These are phyloP conservation scores for Deroptyus accipitrinus DNA, from an alignment of 2,113 vertebrate genomes.

Conservation along the genomic window DNA sequence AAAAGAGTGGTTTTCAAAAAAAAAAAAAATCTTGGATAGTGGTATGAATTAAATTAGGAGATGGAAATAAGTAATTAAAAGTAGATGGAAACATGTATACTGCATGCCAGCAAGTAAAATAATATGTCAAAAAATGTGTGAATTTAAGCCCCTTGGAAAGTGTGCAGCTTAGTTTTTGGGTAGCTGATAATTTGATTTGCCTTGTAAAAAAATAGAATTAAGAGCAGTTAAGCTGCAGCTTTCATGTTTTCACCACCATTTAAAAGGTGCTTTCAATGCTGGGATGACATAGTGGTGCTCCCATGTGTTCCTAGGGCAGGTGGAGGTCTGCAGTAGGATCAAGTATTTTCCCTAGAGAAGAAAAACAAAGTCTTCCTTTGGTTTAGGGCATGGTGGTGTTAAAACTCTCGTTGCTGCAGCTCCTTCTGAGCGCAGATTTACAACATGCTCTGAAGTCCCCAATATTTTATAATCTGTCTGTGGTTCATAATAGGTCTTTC, in stretches of 20 bases:
- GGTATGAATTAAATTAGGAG: background rate
- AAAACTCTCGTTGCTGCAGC: background rate
- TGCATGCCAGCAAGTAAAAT: background rate
- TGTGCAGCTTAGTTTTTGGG: background rate
- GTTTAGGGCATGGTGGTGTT: background rate
- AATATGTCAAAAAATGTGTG: background rate
- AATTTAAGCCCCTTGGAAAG: background rate
- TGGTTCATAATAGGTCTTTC: background rate
- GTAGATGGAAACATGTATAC: background rate
- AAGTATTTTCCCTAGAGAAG: no score
- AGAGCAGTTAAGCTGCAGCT: background rate
- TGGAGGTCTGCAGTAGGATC: no score
- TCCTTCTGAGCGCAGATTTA: background rate
- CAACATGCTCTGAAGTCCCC: background rate
- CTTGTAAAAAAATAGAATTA: background rate
- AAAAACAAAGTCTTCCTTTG: background rate
- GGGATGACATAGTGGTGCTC: fast-evolving
- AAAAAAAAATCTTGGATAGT: background rate
- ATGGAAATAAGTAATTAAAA: background rate
- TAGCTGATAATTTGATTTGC: background rate
- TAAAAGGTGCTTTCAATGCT: fast-evolving
- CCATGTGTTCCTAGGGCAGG: fast-evolving
- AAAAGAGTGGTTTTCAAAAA: background rate
- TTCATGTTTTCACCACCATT: fast-evolving
- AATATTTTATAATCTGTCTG: background rate